phyloP scores from a whole-genome alignment of 1,140 invertebrate species.

The Theocolax elegans region DNA sequence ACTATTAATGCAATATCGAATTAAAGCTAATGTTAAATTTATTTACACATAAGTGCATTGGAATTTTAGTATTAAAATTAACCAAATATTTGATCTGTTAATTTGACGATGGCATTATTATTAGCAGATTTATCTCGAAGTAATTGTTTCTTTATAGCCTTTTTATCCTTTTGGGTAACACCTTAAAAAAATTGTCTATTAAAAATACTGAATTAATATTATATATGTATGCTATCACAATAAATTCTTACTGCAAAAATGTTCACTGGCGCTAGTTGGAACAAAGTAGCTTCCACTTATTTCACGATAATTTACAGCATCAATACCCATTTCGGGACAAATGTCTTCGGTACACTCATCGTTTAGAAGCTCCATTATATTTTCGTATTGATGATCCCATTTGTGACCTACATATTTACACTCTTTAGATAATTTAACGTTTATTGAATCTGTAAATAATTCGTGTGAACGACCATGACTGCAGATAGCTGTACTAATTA shows the following conservation, averaged over 20 bases:
- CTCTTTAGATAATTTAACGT: conserved; percentile 54
- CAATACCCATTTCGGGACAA: conserved; percentile 54
- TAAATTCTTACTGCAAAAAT: conserved; percentile 44
- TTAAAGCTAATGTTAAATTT: too few relatives aligned
- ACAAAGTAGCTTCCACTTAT: conserved; percentile 40
- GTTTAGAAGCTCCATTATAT: conserved; percentile 45
- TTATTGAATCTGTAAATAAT: conserved; percentile 70
- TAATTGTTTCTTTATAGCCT: background rate
- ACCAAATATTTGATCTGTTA: too few relatives aligned
- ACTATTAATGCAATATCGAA: too few relatives aligned
- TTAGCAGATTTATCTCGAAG: background rate
- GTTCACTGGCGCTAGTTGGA: conserved; percentile 27
- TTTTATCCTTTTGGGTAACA: background rate
- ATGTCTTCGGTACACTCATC: conserved; percentile 43
- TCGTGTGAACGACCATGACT: conserved; percentile 71
- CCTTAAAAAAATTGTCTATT: background rate
- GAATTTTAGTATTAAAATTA: too few relatives aligned
- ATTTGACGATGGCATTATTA: too few relatives aligned
- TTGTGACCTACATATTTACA: conserved; percentile 67
- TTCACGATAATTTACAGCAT: conserved; percentile 40
- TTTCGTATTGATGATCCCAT: conserved; percentile 66
- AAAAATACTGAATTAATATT: too few relatives aligned
- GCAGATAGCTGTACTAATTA: conserved; percentile 68
- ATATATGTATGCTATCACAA: background rate
- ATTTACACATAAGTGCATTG: too few relatives aligned